A percentile compares a stretch with the other conserved stretches of the same genome.
These are phyloP conservation scores for Entomobrya multifasciata DNA, from an alignment of 2,888 invertebrate genomes.

Conservation along the genomic window DNA sequence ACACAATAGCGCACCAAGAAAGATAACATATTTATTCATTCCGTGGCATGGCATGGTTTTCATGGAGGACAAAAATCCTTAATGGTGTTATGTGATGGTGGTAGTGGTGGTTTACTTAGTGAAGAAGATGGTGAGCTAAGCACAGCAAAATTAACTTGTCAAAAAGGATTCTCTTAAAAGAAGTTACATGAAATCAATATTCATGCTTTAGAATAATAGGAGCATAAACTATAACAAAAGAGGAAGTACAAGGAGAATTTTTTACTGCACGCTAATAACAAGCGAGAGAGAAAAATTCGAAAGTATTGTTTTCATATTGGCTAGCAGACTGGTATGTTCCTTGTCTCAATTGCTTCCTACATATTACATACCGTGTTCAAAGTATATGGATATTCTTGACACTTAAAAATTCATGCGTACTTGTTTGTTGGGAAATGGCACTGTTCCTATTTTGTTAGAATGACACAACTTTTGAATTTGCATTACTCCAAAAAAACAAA, in stretches of 20 bases:
- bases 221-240: neutral
- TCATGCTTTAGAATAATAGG: slow-evolving; percentile 27
- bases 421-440: slow-evolving; percentile 47
- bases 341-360: neutral
- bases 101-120: neutral
- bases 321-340: neutral
- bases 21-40: slow-evolving; percentile 26
- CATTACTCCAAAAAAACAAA: slow-evolving; percentile 13
- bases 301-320: slow-evolving; percentile 48
- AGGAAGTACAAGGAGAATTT: neutral
- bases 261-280: neutral
- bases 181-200: slow-evolving; percentile 61
- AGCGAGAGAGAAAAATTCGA: neutral
- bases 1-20: too few relatives aligned
- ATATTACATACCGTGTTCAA: too few relatives aligned
- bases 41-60: neutral
- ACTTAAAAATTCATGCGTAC: slow-evolving; percentile 43
- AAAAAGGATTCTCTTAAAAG: slow-evolving; percentile 30
- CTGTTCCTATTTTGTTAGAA: slow-evolving; percentile 60
- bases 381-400: too few relatives aligned
- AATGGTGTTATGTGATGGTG: too few relatives aligned
- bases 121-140: too few relatives aligned
- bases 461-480: slow-evolving; percentile 45
- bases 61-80: slow-evolving; percentile 37
- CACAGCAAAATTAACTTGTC: slow-evolving; percentile 67